Conservation (phyloP, 2,113 vertebrate genomes). For the Podilymbus podiceps region DNA sequence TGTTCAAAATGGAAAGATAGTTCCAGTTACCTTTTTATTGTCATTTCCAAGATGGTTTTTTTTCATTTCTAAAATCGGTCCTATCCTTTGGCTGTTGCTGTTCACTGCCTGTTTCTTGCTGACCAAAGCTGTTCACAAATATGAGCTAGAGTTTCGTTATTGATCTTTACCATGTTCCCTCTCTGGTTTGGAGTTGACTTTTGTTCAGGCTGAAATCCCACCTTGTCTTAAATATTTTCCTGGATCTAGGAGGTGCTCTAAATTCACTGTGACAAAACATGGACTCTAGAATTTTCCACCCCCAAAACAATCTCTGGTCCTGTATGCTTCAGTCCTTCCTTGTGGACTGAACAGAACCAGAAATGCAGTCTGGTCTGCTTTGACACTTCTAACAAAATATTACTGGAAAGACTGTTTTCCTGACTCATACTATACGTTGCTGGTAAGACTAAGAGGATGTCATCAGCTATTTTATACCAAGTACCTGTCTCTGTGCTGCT, state of each 20-base stretch:
- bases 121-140: neutral
- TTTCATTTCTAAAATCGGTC: neutral
- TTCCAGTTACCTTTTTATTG: neutral
- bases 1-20: constrained; percentile 13
- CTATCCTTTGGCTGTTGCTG: neutral
- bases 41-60: no score
- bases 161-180: neutral
- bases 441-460: neutral
- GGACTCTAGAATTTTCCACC: neutral
- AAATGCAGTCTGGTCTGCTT: neutral
- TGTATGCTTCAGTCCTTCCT: neutral
- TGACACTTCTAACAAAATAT: neutral
- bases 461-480: neutral
- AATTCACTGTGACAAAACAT: neutral
- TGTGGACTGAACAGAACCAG: no score
- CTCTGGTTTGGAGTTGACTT: neutral
- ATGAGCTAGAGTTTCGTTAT: neutral
- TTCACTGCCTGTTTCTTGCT: neutral
- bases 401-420: neutral
- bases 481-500: neutral
- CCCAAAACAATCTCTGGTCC: neutral
- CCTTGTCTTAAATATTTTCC: neutral
- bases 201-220: neutral
- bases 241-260: neutral
- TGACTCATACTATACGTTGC: neutral